Evolutionary conservation across 1,140 invertebrate genomes (phyloP).

Genomic region (Bacillus rossius): DNA sequence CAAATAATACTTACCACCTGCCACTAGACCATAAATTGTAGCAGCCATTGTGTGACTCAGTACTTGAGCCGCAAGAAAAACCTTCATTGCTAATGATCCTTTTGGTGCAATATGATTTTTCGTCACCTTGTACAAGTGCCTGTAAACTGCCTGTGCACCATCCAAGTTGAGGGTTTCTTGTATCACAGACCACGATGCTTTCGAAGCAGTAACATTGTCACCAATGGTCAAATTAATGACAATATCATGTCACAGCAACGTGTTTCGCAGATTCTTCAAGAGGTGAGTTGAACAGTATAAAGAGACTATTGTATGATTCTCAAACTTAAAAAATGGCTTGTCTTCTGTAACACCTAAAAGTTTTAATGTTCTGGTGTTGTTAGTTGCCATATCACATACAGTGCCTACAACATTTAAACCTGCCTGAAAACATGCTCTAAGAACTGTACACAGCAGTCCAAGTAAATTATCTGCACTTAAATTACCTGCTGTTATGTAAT

Average conservation of each 20-base stretch:
- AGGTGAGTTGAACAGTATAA: not conserved
- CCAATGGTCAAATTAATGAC: not conserved
- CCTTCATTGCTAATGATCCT: not conserved
- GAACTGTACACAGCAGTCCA: not conserved
- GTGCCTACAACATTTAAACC: not conserved
- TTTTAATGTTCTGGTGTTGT: not conserved
- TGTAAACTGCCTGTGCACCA: not conserved
- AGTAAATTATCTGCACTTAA: not conserved
- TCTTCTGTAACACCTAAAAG: not conserved
- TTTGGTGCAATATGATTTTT: not conserved
- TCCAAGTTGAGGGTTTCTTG: not conserved
- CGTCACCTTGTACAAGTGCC: not conserved
- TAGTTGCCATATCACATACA: not conserved
- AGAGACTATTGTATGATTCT: not conserved
- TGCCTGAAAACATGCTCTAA: not conserved
- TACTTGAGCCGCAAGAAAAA: not conserved
- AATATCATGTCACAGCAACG: not conserved
- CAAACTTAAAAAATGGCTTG: not conserved
- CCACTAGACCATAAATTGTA: too few relatives aligned
- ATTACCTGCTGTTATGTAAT: constrained; percentile 6
- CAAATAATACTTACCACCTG: too few relatives aligned
- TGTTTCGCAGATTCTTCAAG: not conserved
- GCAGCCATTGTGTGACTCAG: constrained; percentile 3
- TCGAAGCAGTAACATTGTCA: not conserved
- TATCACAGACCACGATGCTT: not conserved